phyloP scores from a whole-genome alignment of 2,888 invertebrate species.

The Platynereis dumerilii region DNA sequence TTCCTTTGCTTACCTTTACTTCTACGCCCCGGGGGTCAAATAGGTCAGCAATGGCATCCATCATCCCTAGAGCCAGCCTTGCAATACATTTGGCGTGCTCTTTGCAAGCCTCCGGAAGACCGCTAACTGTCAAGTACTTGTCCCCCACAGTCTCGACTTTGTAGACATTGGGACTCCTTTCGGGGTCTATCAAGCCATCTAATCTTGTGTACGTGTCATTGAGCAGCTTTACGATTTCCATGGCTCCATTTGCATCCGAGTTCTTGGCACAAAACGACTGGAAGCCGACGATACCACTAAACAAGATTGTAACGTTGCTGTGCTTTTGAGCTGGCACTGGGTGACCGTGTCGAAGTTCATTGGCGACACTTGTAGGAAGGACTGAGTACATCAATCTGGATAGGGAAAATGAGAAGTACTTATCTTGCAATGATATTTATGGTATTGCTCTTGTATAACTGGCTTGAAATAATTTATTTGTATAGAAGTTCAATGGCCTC shows the following conservation, averaged over 20 bases:
- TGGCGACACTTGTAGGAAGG: slow-evolving; percentile 90
- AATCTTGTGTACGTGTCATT: slow-evolving; percentile 93
- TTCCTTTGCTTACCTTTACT: slow-evolving; percentile 70
- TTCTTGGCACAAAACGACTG: slow-evolving; percentile 86
- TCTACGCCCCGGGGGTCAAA: slow-evolving; percentile 83
- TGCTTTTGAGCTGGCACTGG: slow-evolving; percentile 83
- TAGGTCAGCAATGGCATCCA: slow-evolving; percentile 88
- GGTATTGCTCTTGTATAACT: no score
- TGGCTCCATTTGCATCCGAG: slow-evolving; percentile 90
- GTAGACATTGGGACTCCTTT: slow-evolving; percentile 90
- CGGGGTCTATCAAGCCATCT: slow-evolving; percentile 90
- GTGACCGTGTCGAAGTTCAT: slow-evolving; percentile 87
- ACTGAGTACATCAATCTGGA: slow-evolving; percentile 89
- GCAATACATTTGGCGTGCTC: slow-evolving; percentile 27
- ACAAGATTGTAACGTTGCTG: slow-evolving; percentile 88
- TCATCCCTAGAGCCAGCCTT: slow-evolving; percentile 86
- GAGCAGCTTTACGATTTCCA: slow-evolving; percentile 93
- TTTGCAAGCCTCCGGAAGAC: slow-evolving; percentile 24
- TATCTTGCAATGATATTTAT: no score
- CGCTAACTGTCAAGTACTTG: slow-evolving; percentile 92
- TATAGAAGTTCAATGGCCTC: no score
- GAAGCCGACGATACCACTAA: slow-evolving; percentile 93
- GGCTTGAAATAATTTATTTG: no score
- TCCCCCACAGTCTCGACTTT: slow-evolving; percentile 98
- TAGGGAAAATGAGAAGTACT: no score